Evolutionary conservation across 2,113 vertebrate genomes (phyloP).

Genomic region (Psittacula cyanocephala): DNA sequence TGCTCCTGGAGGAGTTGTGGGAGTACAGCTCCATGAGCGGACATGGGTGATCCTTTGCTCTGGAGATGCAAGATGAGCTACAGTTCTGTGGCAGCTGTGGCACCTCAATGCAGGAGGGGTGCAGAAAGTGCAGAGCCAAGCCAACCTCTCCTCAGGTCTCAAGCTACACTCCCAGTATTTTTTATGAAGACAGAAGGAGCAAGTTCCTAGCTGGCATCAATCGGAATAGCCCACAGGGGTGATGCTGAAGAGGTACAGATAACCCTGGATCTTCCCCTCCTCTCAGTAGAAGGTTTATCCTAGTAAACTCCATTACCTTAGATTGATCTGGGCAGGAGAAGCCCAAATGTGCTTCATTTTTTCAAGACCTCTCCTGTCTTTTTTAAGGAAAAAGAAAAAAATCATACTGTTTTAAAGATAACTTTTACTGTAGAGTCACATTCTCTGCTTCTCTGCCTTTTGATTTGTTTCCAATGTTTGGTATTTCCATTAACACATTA

Average conservation of each 20-base stretch:
- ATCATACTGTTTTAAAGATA: not conserved
- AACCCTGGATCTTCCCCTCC: not conserved
- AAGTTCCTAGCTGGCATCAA: not conserved
- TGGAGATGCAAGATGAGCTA: not conserved
- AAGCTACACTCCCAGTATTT: not conserved
- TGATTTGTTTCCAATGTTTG: conserved; percentile 49
- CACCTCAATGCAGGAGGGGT: not conserved
- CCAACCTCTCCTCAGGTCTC: not conserved
- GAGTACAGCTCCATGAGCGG: not conserved
- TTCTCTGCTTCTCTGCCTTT: conserved; percentile 56
- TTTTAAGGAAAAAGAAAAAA: not conserved
- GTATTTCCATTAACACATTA: conserved; percentile 63
- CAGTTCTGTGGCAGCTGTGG: not conserved
- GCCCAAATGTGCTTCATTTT: not conserved
- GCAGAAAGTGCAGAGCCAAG: not conserved
- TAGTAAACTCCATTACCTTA: not conserved
- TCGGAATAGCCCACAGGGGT: not conserved
- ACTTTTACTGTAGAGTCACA: not conserved
- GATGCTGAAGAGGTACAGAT: not conserved
- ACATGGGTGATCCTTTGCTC: not conserved
- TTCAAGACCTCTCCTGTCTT: not conserved
- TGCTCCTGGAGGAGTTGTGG: rapidly evolving
- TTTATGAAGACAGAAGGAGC: not conserved
- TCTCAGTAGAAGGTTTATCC: not conserved
- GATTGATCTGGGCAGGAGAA: not conserved